A percentile compares a stretch with the other conserved stretches of the same genome.
phyloP scores from a whole-genome alignment of 2,113 vertebrate species.

The Argyrosomus japonicus region DNA sequence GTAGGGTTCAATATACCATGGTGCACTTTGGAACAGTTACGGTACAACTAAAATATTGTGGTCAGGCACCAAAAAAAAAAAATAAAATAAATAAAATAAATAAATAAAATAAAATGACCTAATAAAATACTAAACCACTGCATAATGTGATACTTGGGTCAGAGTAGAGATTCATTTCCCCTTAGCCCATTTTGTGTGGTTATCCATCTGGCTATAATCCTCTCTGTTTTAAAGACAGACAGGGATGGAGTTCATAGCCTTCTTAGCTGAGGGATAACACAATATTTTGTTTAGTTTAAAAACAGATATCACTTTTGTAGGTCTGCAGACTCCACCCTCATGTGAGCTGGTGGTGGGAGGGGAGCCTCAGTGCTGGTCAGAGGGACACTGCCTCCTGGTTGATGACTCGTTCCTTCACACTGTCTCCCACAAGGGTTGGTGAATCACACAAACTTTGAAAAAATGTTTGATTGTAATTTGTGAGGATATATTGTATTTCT shows the following conservation, averaged over 20 bases:
- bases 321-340: slow-evolving; percentile 84
- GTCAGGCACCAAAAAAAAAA: not conserved
- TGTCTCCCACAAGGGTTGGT: slow-evolving; percentile 84
- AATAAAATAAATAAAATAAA: not conserved
- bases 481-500: not conserved
- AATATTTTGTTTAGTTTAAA: slow-evolving; percentile 33
- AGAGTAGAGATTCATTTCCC: slow-evolving; percentile 35
- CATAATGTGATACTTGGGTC: slow-evolving; percentile 30
- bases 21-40: not conserved
- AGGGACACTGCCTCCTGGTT: slow-evolving; percentile 85
- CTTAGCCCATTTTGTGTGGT: slow-evolving; percentile 38
- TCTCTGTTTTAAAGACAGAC: slow-evolving; percentile 43
- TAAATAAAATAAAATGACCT: not conserved
- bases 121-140: not conserved
- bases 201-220: slow-evolving; percentile 70
- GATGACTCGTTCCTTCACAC: slow-evolving; percentile 86
- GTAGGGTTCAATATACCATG: too few relatives aligned
- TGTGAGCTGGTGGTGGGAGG: slow-evolving; percentile 87
- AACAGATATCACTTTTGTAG: slow-evolving; percentile 42
- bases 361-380: slow-evolving; percentile 86
- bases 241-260: slow-evolving; percentile 13
- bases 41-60: not conserved
- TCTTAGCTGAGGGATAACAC: slow-evolving; percentile 19
- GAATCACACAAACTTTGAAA: slow-evolving; percentile 3
- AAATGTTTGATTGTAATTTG: not conserved